Evolutionary conservation across 2,888 invertebrate species (phyloP).

Genomic region (Pseudococcus longispinus): DNA sequence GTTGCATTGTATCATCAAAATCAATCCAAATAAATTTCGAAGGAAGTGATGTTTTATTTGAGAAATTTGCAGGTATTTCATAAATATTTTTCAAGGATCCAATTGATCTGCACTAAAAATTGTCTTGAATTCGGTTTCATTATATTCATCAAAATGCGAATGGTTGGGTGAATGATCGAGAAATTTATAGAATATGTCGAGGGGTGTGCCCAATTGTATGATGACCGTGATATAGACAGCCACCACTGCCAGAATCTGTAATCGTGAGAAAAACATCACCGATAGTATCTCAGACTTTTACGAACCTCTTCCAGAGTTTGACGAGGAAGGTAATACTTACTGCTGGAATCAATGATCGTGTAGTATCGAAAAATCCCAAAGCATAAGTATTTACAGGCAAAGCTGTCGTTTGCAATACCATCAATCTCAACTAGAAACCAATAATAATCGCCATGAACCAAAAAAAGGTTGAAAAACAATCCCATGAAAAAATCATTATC

Average conservation of each 20-base stretch:
- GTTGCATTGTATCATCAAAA: too few species aligned
- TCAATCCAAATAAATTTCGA: too few species aligned
- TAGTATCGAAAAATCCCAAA: constrained; percentile 28
- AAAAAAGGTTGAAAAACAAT: too few species aligned
- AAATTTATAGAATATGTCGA: background rate
- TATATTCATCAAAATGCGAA: background rate
- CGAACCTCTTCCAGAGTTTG: background rate
- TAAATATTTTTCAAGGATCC: too few species aligned
- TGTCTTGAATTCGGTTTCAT: too few species aligned
- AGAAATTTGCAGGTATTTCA: too few species aligned
- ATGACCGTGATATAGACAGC: constrained; percentile 38
- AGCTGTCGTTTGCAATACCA: constrained; percentile 28
- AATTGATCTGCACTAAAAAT: background rate
- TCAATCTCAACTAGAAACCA: background rate
- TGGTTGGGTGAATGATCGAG: background rate
- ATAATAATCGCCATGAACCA: background rate
- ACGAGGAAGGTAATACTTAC: background rate
- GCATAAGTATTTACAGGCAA: constrained; percentile 36
- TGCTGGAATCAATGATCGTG: constrained; percentile 12
- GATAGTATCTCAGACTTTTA: background rate
- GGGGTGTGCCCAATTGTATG: constrained; percentile 20
- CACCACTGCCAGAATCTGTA: constrained; percentile 11
- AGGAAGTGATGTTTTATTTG: too few species aligned
- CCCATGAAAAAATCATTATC: too few species aligned
- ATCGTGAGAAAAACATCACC: background rate